Conservation (phyloP, 2,797 vertebrate species). For the Jordanella pulchra region DNA sequence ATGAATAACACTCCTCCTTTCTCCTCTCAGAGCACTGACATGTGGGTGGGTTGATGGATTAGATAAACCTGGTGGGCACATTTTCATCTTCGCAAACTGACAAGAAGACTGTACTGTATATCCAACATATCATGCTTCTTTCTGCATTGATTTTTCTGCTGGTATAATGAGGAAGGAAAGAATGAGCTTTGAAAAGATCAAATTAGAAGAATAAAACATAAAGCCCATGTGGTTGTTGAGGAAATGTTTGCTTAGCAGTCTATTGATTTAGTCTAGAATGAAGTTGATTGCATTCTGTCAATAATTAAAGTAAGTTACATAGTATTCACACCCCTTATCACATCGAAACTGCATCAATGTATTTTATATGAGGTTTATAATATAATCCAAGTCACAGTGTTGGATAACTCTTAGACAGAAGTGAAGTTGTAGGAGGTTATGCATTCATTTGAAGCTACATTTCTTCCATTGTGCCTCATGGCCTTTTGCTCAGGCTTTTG, state of each 20-base stretch:
- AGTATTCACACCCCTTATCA: neutral
- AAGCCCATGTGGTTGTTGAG: conserved; percentile 5
- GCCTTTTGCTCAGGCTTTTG: neutral
- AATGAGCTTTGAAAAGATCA: conserved; percentile 43
- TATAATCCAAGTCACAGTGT: neutral
- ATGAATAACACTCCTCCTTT: conserved; percentile 72
- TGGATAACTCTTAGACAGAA: neutral
- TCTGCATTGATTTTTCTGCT: conserved; percentile 55
- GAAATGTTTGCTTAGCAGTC: conserved; percentile 46
- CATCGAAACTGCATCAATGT: neutral
- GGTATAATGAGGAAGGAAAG: conserved; percentile 51
- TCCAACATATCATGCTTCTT: conserved; percentile 39
- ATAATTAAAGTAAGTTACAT: neutral
- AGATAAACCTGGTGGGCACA: conserved; percentile 71
- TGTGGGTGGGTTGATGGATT: conserved; percentile 69
- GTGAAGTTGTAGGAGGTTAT: neutral
- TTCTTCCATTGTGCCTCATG: too few relatives aligned
- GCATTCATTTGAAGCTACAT: too few relatives aligned
- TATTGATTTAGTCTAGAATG: conserved; percentile 32
- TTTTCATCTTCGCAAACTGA: conserved; percentile 59
- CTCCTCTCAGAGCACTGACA: conserved; percentile 43
- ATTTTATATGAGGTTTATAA: neutral
- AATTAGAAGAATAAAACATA: conserved; percentile 30
- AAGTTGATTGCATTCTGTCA: neutral
- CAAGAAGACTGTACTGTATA: conserved; percentile 1